Conservation (phyloP, 92 coral and sea anemone genomes). For the Plumapathes pennacea region DNA sequence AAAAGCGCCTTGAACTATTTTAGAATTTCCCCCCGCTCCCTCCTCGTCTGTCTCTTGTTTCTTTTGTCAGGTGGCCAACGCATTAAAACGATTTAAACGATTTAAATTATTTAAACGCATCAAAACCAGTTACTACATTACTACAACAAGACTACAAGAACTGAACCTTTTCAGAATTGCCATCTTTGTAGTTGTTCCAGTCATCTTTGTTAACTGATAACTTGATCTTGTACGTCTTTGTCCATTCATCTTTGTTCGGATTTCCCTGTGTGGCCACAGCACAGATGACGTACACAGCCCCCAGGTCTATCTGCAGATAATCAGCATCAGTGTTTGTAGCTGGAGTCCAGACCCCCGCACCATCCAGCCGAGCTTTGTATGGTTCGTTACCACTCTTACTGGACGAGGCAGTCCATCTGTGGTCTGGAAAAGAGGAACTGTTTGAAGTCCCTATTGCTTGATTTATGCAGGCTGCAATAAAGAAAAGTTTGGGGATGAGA, state of each 20-base stretch:
- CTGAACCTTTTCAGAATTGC: too few relatives aligned
- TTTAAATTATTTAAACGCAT: too few relatives aligned
- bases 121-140: too few relatives aligned
- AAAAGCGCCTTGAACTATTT: too few relatives aligned
- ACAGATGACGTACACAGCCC: slow-evolving; percentile 27
- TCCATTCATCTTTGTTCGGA: slow-evolving; percentile 13
- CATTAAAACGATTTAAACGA: too few relatives aligned
- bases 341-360: slow-evolving; percentile 2
- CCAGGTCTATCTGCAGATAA: slow-evolving; percentile 31
- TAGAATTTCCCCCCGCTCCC: too few relatives aligned
- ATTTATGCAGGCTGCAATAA: background rate
- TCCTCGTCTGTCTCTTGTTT: too few relatives aligned
- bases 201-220: slow-evolving; percentile 13
- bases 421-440: background rate
- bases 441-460: background rate
- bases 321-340: background rate
- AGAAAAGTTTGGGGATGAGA: too few relatives aligned
- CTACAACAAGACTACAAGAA: too few relatives aligned
- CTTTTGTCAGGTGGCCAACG: too few relatives aligned
- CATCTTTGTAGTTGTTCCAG: too few relatives aligned
- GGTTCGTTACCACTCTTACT: background rate
- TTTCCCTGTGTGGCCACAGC: slow-evolving; percentile 37
- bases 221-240: slow-evolving; percentile 14
- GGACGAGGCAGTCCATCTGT: background rate
- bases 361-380: background rate